Base-by-base conservation (phyloP, 2,888 invertebrate species). In the Apomyelois bistriatella region DNA sequence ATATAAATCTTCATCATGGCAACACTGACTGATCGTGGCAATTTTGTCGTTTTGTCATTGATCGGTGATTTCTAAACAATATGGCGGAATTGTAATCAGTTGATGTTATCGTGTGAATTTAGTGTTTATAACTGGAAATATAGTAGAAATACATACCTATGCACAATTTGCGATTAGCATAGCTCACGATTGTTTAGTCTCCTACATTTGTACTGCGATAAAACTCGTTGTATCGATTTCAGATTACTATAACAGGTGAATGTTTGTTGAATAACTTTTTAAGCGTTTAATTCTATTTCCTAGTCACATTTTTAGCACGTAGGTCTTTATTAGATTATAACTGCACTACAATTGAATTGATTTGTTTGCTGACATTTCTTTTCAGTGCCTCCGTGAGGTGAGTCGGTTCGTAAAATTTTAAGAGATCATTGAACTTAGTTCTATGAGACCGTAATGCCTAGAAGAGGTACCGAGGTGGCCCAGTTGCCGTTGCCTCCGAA, bases 21-120 rank as follows among this genome's bases (percentile, higher is more conserved):
- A 49, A 49, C 49, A 49, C 49, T 49, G 12, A 9, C 5, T 2
- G 16, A n/a, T n/a, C n/a, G n/a, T n/a, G n/a, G n/a, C n/a, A n/a
- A n/a, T n/a, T n/a, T n/a, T 43, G 52, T 22, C 28, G 46, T 38
- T 46, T 42, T 46, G 46, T 46, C 32, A 58, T 57, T 58, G 60
- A 58, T 58, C 60, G 60, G 58, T 54, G 56, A 57, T 49, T 60
- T 57, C 47, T 57, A 83, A 22, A 85, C 89, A 90, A 89, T 80
- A 90, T 90, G 89, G 88, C 89, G 82, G 79, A 72, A 61, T 62
- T 68, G 55, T 70, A 72, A 74, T 75, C 81, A 80, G 76, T 80
- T 81, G 81, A 70, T 76, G 58, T 60, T 65, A 64, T 69, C 58
- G 53, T 58, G 54, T 40, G 60, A 59, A 62, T 67, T 66, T 67